A percentile compares a stretch with the other conserved stretches of the same genome.
phyloP scores from a whole-genome alignment of 1,140 invertebrate species.

The Pogonomyrmex californicus region DNA sequence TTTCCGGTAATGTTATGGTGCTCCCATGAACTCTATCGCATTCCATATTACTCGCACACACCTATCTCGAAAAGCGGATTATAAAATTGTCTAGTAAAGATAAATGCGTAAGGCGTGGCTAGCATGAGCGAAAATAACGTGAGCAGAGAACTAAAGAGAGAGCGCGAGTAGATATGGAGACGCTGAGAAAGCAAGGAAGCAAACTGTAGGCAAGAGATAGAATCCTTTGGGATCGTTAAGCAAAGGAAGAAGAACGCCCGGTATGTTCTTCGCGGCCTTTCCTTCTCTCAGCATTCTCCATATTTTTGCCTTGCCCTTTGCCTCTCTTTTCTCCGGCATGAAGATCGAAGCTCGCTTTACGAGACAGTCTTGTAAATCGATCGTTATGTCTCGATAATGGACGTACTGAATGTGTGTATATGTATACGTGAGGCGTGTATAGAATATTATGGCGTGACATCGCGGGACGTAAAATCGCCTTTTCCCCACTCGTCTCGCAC shows the following conservation, averaged over 20 bases:
- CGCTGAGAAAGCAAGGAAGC: conserved; percentile 23
- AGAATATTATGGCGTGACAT: conserved; percentile 58
- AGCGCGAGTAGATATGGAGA: not conserved
- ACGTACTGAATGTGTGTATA: not conserved
- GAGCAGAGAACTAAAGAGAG: conserved; percentile 25
- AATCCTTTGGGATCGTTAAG: conserved; percentile 29
- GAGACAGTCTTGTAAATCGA: conserved; percentile 47
- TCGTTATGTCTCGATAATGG: conserved; percentile 40
- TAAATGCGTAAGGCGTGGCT: conserved; percentile 24
- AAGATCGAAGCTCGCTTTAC: conserved; percentile 56
- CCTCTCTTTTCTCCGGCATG: conserved; percentile 12
- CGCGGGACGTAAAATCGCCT: conserved; percentile 24
- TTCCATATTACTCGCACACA: not conserved
- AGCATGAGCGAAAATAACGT: conserved; percentile 5
- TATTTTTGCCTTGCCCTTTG: conserved; percentile 32
- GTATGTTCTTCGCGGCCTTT: conserved; percentile 21
- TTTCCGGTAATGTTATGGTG: not conserved
- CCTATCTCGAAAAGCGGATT: not conserved
- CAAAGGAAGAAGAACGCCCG: conserved; percentile 8
- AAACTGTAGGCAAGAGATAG: conserved; percentile 3
- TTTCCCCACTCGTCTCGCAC: not conserved
- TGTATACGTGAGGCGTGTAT: conserved; percentile 23
- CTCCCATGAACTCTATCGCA: not conserved
- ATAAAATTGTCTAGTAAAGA: conserved; percentile 20
- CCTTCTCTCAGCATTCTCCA: conserved; percentile 29